Evolutionary conservation across 2,888 invertebrate genomes (phyloP), one percentile per base, ranked within the genome.

Genomic region (Epinotia demarniana): DNA sequence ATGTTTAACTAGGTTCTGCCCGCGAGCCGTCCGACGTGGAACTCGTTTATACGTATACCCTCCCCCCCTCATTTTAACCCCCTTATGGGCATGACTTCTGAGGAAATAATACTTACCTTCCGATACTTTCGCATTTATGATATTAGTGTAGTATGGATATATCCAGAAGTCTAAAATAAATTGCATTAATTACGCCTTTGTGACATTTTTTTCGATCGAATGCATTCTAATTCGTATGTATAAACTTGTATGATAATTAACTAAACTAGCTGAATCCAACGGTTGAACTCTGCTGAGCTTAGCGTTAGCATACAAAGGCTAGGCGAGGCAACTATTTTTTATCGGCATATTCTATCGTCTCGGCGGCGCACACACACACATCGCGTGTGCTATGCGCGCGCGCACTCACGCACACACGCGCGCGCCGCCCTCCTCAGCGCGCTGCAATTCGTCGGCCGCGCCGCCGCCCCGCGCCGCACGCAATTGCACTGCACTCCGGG

Each of bases 401-500:
- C 83, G 90, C 91, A 90, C 91, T 89, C 92, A 90, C 92, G 83
- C 93, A 92, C 91, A 92, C 93, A 86, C 16, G 43, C 79, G 60
- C 64, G 78, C 68, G 79, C 83, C 83, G 92, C 92, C 92, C 92
- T 91, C 92, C 92, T 90, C 91, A 86, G 88, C 85, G 88, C 84
- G 91, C 92, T 93, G 93, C 94, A 93, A 93, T 93, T 93, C 93
- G 93, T 94, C 89, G 91, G 86, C 80, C 85, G 82, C 84, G 80
- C 86, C 83, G 75, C 79, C 77, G 82, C 86, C 79, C 81, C 86
- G 84, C 86, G 83, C 86, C 92, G 90, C 91, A 89, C 92, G 92
- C 93, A 93, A 93, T 94, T 93, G 93, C 93, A 93, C 90, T 93
- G 93, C 93, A 92, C 92, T 92, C 90, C 80, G 86, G 86, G 86